Evolutionary conservation across 1,140 invertebrate species (phyloP), one percentile per base, ranked within the genome.

Genomic region (Drosophila ohnishii): DNA sequence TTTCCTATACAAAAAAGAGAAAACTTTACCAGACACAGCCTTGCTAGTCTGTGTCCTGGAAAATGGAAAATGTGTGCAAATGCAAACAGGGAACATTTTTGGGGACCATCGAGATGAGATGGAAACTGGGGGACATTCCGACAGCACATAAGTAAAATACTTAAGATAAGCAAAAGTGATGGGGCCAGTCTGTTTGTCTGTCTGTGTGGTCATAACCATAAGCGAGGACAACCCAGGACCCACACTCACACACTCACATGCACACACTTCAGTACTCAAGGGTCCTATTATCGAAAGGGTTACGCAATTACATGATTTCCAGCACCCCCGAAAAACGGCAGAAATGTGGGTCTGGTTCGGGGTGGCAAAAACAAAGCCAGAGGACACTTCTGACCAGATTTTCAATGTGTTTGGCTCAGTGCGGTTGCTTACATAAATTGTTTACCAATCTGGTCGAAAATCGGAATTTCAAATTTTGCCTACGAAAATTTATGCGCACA

Each of bases 281-380:
- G 87, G 87, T 83, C 79, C 87, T 78, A 90, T 90, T 90, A 90
- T 90, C 87, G 84, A 87, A 90, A 90, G 87, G 87, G 87, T 90
- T 90, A 86, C 80, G 87, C 87, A 90, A 90, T 90, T 90, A 90
- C 87, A 87, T 80, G 83, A 76, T 72, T 71, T 13, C 69, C 69
- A 59, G 66, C 51, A 59, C 44, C 37, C 42, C 28, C 9, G 3
- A 14, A 25, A 11, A 22, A 11, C 19, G 25, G 14, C 8, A 28
- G 13, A 19, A 58, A 34, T 28, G 74, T 16, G 50, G 62, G 42
- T 16, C 53, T 14, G n/a, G n/a, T 19, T 44, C 5, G 28, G 25
- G 69, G 45, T 60, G 45, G 64, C 67, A 82, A 74, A 74, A 80
- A 78, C 80, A 87, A 79, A 82, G 72, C 71, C 72, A 74, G 73